phyloP scores from a whole-genome alignment of 2,113 vertebrate species.

The Machaerirhynchus nigripectus region DNA sequence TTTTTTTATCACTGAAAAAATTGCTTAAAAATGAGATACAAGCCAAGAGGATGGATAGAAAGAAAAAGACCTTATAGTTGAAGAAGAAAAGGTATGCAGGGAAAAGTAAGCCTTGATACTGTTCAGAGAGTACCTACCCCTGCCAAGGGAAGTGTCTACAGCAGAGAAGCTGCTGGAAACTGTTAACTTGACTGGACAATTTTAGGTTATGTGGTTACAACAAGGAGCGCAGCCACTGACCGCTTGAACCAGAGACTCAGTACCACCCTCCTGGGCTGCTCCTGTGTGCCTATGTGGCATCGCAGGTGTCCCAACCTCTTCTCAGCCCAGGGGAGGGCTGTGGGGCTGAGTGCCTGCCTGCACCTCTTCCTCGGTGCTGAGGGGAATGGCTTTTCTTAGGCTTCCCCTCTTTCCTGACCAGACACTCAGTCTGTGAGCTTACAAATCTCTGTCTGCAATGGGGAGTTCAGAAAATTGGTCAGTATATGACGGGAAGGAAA shows the following conservation, averaged over 20 bases:
- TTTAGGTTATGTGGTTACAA: not conserved
- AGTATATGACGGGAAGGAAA: not conserved
- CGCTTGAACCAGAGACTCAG: not conserved
- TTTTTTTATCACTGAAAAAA: not conserved
- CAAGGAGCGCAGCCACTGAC: not conserved
- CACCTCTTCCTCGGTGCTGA: not conserved
- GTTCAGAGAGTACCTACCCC: not conserved
- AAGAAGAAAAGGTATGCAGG: not conserved
- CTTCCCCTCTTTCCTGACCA: not conserved
- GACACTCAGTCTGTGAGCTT: not conserved
- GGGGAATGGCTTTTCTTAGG: not conserved
- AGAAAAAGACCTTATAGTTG: not conserved
- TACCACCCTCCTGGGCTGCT: not conserved
- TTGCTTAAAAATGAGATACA: accelerated
- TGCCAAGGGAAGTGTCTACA: not conserved
- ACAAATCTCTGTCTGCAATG: accelerated
- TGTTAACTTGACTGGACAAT: not conserved
- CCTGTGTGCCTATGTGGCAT: not conserved
- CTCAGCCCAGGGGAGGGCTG: not conserved
- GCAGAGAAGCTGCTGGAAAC: not conserved
- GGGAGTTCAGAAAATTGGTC: not conserved
- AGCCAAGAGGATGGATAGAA: not conserved
- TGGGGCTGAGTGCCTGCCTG: not conserved
- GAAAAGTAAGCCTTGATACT: not conserved
- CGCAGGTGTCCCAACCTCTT: accelerated